phyloP scores from a whole-genome alignment of 2,888 invertebrate genomes.

The Dryadula phaetusa region DNA sequence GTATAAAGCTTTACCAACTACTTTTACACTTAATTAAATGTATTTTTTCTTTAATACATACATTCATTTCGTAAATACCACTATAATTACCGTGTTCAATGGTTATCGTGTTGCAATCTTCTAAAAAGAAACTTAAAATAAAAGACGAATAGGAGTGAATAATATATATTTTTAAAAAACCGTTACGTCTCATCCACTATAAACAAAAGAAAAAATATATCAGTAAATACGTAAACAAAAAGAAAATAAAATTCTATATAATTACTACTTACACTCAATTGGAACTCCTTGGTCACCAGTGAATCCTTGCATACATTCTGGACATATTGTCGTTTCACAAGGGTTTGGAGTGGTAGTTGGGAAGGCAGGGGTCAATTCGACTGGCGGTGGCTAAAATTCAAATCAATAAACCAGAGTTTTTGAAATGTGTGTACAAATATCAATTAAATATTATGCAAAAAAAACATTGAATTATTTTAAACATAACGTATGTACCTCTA shows the following conservation, averaged over 20 bases:
- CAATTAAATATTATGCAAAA: too few relatives aligned
- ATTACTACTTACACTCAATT: conserved; percentile 54
- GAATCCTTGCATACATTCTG: conserved; percentile 69
- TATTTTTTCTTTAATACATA: too few relatives aligned
- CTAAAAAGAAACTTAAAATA: neutral
- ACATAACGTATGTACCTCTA: conserved; percentile 65
- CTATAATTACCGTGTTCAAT: too few relatives aligned
- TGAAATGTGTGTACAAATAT: neutral
- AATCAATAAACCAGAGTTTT: conserved; percentile 9
- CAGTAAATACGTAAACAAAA: neutral
- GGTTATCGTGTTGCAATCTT: too few relatives aligned
- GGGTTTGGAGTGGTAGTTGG: conserved; percentile 72
- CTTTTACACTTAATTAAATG: too few relatives aligned
- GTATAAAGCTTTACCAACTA: too few relatives aligned
- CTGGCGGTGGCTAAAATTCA: conserved; percentile 67
- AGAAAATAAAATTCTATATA: neutral
- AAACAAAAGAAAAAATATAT: conserved; percentile 2
- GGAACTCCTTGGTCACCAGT: conserved; percentile 57
- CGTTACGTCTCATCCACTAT: conserved; percentile 23
- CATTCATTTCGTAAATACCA: too few relatives aligned
- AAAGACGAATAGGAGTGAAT: neutral
- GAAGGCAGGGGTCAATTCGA: conserved; percentile 67
- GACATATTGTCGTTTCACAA: conserved; percentile 73
- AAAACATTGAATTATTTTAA: too few relatives aligned
- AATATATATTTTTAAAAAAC: neutral